phyloP scores from a whole-genome alignment of 2,797 vertebrate genomes.

The Loris lydekkerianus region DNA sequence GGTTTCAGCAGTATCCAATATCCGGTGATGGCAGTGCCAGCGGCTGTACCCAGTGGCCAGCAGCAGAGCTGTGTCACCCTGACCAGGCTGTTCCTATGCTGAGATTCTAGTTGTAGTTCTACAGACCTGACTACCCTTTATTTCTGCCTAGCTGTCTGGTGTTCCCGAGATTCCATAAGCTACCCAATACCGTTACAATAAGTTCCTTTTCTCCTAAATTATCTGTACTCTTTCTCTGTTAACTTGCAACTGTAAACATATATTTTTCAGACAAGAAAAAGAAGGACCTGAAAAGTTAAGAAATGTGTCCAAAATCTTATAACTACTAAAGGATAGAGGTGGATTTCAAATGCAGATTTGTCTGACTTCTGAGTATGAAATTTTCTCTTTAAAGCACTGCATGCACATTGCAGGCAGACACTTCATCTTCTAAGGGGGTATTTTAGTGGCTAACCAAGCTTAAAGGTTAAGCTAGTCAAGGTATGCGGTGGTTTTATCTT shows the following conservation, averaged over 20 bases:
- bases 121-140: neutral
- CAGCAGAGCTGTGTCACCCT: conserved; percentile 65
- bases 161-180: conserved; percentile 1
- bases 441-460: neutral
- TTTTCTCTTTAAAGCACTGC: neutral
- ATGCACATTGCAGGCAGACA: neutral
- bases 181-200: neutral
- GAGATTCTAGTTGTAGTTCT: conserved; percentile 13
- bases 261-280: neutral
- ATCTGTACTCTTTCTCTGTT: neutral
- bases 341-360: neutral
- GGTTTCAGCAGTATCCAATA: conserved; percentile 64
- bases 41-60: neutral
- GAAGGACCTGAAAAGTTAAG: neutral
- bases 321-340: neutral
- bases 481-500: neutral
- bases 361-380: neutral
- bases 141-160: neutral
- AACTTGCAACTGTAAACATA: neutral
- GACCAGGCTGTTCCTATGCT: conserved; percentile 31
- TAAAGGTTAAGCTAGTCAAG: neutral
- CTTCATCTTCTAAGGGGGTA: neutral
- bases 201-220: neutral
- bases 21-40: neutral
- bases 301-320: neutral